Evolutionary conservation across 2,888 invertebrate genomes (phyloP).

Genomic region (Nomada fucata): DNA sequence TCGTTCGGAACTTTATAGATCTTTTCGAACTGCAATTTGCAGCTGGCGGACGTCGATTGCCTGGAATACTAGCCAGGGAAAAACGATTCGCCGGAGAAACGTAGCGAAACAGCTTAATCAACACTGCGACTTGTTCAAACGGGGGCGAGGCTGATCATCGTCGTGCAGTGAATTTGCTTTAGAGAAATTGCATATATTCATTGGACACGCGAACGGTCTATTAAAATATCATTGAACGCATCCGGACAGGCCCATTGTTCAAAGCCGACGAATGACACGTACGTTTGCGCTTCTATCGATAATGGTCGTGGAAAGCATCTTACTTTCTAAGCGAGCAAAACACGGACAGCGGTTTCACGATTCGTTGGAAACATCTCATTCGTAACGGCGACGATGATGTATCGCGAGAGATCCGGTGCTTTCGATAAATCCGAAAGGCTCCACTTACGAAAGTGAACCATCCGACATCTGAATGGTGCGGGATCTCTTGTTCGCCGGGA

Average conservation of each 20-base stretch:
- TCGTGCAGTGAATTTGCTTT: neutral
- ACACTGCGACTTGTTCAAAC: neutral
- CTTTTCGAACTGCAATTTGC: neutral
- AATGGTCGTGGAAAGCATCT: constrained; percentile 74
- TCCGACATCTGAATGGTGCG: neutral
- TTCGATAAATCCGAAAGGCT: constrained; percentile 64
- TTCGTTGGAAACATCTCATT: constrained; percentile 61
- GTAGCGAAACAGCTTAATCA: constrained; percentile 43
- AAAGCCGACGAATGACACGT: constrained; percentile 24
- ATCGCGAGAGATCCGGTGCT: constrained; percentile 57
- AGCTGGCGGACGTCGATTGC: constrained; percentile 45
- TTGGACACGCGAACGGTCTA: neutral
- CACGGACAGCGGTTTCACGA: constrained; percentile 69
- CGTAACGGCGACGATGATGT: constrained; percentile 64
- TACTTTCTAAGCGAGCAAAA: constrained; percentile 75
- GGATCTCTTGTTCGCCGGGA: constrained; percentile 19
- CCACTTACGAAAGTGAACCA: constrained; percentile 43
- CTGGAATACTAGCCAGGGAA: constrained; percentile 43
- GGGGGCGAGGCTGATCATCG: too few relatives aligned
- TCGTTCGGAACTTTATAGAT: constrained; percentile 31
- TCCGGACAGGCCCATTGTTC: constrained; percentile 37
- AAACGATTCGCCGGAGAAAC: constrained; percentile 38
- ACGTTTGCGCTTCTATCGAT: constrained; percentile 30
- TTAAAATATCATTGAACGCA: neutral
- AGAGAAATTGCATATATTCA: neutral